Evolutionary conservation across 2,888 invertebrate species (phyloP).

Genomic region (Drosophila barbarae): DNA sequence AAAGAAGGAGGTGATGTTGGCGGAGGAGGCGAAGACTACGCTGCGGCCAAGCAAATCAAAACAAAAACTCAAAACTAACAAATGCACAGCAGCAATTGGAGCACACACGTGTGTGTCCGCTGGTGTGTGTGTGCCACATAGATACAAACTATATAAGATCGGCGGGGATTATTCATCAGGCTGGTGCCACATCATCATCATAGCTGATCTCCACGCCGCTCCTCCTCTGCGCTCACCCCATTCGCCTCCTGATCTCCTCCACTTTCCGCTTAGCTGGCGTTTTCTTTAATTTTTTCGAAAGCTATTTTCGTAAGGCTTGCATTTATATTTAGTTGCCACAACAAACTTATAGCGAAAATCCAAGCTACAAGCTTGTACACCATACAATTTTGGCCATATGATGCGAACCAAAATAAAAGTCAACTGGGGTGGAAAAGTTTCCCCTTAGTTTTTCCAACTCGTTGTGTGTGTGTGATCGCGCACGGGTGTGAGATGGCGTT

Average conservation of each 20-base stretch:
- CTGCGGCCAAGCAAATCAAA: constrained; percentile 64
- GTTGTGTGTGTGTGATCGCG: not conserved
- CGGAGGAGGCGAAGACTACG: constrained; percentile 21
- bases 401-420: constrained; percentile 30
- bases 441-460: constrained; percentile 28
- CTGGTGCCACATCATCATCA: constrained; percentile 45
- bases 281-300: constrained; percentile 44
- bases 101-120: constrained; percentile 38
- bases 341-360: constrained; percentile 62
- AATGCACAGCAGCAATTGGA: constrained; percentile 57
- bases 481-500: not conserved
- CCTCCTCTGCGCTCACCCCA: constrained; percentile 13
- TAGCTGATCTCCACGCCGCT: constrained; percentile 50
- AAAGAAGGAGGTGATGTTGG: not conserved
- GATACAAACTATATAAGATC: constrained; percentile 49
- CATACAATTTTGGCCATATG: constrained; percentile 37
- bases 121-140: constrained; percentile 17
- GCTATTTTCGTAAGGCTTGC: constrained; percentile 72
- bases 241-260: constrained; percentile 16
- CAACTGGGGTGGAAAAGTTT: constrained; percentile 39
- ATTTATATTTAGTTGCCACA: constrained; percentile 67
- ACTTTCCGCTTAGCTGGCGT: constrained; percentile 29
- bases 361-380: constrained; percentile 45
- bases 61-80: constrained; percentile 71
- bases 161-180: constrained; percentile 67